Evolutionary conservation across 2,113 vertebrate genomes (phyloP), one percentile per base, ranked within the genome.

Genomic region (Progne subis): DNA sequence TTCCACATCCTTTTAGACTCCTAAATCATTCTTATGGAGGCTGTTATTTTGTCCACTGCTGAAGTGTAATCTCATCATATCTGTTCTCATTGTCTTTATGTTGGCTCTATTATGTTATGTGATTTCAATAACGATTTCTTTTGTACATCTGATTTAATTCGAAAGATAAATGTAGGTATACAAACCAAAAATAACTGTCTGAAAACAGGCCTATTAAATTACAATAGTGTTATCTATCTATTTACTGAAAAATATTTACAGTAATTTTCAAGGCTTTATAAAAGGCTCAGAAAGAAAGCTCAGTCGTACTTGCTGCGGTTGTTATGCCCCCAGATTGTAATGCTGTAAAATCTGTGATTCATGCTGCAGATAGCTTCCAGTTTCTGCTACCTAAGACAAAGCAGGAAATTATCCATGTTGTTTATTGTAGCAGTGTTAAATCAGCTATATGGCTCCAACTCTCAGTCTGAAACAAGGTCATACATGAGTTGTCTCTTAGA

Each of bases 331-430:
- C 44, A 67, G 71, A 88, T 6, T 60, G 29, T 46, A 86, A 15
- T 31, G 52, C 55, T 82, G 85, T 86, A 50, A 80, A 86, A 67
- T 67, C 39, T 89, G 56, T 90, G 44, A 88, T 91, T 94, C 63
- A 71, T 63, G 41, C 85, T 63, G 43, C 46, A 82, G 55, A 46
- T 39, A 77, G 75, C 67, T 96, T 77, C 71, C 90, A 90, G 76
- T n/a, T 92, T 93, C 78, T 94, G 25, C 83, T 76, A 13, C 79
- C 71, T 93, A 70, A 86, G 52, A 96, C 39, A 86, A 93, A 94
- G 87, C 79, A 90, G 85, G 79, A 90, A 94, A 83, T 92, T 83
- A 72, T 49, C 79, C 43, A 6, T 64, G 43, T 52, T 90, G 41
- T 82, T 95, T 82, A 29, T 70, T 75, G 64, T 77, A n/a, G 29